Percentiles rank a stretch among this genome's conserved stretches.
Evolutionary conservation across 2,797 vertebrate species (phyloP).

Genomic region (Acestrorhynchus altus): DNA sequence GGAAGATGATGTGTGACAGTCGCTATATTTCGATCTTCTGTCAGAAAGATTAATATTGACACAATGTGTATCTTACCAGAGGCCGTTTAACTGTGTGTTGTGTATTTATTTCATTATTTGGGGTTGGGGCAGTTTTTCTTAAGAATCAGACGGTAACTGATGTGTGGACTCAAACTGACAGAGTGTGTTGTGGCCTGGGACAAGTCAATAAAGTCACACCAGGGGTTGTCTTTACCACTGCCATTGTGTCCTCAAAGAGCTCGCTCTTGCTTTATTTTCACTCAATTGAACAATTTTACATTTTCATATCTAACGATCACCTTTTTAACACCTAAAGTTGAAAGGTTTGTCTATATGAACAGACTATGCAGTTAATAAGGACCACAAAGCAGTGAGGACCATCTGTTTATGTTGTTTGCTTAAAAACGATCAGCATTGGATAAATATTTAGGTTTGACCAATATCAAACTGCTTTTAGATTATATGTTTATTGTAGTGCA

Average conservation of each 20-base stretch:
- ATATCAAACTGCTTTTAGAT: too few relatives aligned
- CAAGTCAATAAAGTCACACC: constrained; percentile 80
- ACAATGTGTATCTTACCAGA: constrained; percentile 82
- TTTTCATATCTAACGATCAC: not conserved
- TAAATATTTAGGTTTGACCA: too few relatives aligned
- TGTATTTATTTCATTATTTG: constrained; percentile 84
- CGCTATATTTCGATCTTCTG: constrained; percentile 85
- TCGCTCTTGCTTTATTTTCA: constrained; percentile 48
- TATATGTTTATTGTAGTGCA: too few relatives aligned
- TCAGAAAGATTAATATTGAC: constrained; percentile 88
- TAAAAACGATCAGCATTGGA: too few relatives aligned
- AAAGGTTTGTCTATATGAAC: not conserved
- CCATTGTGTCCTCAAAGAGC: constrained; percentile 37
- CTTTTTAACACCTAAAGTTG: not conserved
- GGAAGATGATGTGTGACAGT: constrained; percentile 87
- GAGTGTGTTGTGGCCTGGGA: constrained; percentile 69
- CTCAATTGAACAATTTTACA: not conserved
- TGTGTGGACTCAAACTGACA: constrained; percentile 80
- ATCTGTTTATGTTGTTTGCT: too few relatives aligned
- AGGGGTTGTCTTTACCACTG: constrained; percentile 64
- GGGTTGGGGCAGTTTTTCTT: constrained; percentile 81
- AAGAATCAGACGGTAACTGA: constrained; percentile 88
- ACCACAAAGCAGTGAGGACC: too few relatives aligned
- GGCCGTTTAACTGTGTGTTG: constrained; percentile 81
- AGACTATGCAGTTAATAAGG: too few relatives aligned